Evolutionary conservation across 92 coral and sea anemone genomes (phyloP).

Genomic region (Epizoanthus stellaris): DNA sequence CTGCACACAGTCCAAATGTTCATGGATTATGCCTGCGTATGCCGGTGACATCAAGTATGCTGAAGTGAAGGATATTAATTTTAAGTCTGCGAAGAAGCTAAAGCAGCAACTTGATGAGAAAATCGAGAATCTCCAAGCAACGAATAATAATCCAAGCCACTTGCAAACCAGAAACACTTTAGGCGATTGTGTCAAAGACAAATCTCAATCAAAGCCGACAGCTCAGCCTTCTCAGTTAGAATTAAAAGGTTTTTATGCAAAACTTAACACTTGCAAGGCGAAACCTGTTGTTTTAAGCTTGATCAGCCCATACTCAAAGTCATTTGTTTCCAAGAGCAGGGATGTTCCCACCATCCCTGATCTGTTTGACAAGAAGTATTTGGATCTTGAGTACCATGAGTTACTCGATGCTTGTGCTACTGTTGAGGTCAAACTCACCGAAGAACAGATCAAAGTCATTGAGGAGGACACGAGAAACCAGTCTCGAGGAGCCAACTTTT

Average conservation of each 20-base stretch:
- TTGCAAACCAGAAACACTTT: not conserved
- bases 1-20: conserved; percentile 52
- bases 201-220: not conserved
- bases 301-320: conserved; percentile 62
- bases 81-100: conserved; percentile 47
- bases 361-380: conserved; percentile 58
- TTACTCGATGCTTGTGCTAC: conserved; percentile 58
- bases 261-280: conserved; percentile 60
- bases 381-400: conserved; percentile 63
- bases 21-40: conserved; percentile 52
- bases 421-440: conserved; percentile 48
- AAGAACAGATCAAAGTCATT: conserved; percentile 52
- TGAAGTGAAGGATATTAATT: conserved; percentile 49
- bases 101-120: conserved; percentile 54
- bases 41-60: conserved; percentile 46
- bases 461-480: conserved; percentile 61
- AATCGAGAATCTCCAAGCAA: conserved; percentile 44
- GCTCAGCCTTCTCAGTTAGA: conserved; percentile 22
- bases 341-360: conserved; percentile 56
- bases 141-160: not conserved
- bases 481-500: conserved; percentile 4
- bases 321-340: conserved; percentile 66
- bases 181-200: not conserved
- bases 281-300: conserved; percentile 65
- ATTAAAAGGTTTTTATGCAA: conserved; percentile 35